Evolutionary conservation across 2,888 invertebrate species (phyloP), one percentile per base, ranked within the genome.

Genomic region (Masnerella sp.): DNA sequence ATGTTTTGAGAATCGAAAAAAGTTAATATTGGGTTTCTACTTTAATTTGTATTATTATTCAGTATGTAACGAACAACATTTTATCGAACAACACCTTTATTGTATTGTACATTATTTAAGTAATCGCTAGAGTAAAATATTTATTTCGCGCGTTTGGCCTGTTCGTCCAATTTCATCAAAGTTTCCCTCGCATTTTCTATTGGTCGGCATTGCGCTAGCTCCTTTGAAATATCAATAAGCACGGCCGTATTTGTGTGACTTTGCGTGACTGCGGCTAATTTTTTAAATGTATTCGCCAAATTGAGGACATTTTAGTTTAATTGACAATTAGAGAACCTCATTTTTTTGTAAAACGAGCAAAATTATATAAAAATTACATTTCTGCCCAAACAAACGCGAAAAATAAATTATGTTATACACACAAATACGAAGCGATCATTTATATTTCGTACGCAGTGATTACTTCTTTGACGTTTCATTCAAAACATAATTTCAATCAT

Each of bases 181-280:
- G 30, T 22, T 22, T 22, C 22, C 22, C 7, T 7, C 22, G 22
- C 22, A 17, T 1, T 30, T 36, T 7, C 25, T 22, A 38, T 52
- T 18, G 52, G 52, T 14, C 36, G 12, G n/a, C n/a, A 11, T 15
- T 15, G 52, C 14, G 25, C 15, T 52, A 28, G 40, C 20, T 56
- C 9, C 28, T 51, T 56, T 42, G 42, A 56, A 42, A 56, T 42
- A 42, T 42, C 56, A 56, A 56, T 56, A 56, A 56, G 32, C 56
- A 42, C 25, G 18, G 25, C 30, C 32, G 18, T 42, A 34, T 58
- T 42, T n/a, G n/a, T 43, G 32, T 32, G 56, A 43, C 56, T 58
- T 58, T 43, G 56, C 56, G 56, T 58, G 56, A 58, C 56, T 58
- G 34, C 15, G 34, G 56, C 40, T 43, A 58, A 58, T 58, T 58